Percentiles rank a stretch among this genome's conserved stretches.
phyloP scores from a whole-genome alignment of 2,888 invertebrate genomes.

The Hipparchia semele region DNA sequence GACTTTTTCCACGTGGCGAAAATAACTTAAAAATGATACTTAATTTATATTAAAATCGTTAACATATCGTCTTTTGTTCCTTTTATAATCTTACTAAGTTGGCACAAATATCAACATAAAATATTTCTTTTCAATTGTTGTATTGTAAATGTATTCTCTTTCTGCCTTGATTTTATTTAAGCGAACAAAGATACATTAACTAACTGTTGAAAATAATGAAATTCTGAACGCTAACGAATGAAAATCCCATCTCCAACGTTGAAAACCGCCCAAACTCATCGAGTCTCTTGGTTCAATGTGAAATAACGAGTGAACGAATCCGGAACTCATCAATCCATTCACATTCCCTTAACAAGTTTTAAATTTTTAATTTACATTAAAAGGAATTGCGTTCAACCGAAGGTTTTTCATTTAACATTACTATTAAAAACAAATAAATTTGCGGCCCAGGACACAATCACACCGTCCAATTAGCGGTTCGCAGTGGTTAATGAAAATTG shows the following conservation, averaged over 20 bases:
- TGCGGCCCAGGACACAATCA: constrained; percentile 25
- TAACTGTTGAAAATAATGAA: too few species aligned
- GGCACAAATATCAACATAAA: too few species aligned
- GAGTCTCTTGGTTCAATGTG: background rate
- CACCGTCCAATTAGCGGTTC: constrained; percentile 27
- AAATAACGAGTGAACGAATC: background rate
- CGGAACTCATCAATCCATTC: background rate
- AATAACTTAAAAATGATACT: too few species aligned
- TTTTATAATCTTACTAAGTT: too few species aligned
- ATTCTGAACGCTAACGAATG: too few species aligned
- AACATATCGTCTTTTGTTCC: too few species aligned
- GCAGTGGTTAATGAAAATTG: constrained; percentile 24
- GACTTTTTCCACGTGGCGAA: too few species aligned
- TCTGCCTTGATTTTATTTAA: too few species aligned
- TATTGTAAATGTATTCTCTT: too few species aligned
- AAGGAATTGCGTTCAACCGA: background rate
- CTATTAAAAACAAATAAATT: constrained; percentile 19
- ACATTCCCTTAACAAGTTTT: background rate
- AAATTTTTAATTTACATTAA: constrained; percentile 8
- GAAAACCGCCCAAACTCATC: background rate
- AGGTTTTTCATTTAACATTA: constrained; percentile 12
- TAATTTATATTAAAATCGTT: too few species aligned
- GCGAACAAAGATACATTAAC: too few species aligned
- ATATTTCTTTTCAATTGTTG: too few species aligned
- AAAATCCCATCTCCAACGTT: background rate